These are phyloP conservation scores for Chirona hameri DNA, from an alignment of 2,888 invertebrate species.

Conservation along the genomic window DNA sequence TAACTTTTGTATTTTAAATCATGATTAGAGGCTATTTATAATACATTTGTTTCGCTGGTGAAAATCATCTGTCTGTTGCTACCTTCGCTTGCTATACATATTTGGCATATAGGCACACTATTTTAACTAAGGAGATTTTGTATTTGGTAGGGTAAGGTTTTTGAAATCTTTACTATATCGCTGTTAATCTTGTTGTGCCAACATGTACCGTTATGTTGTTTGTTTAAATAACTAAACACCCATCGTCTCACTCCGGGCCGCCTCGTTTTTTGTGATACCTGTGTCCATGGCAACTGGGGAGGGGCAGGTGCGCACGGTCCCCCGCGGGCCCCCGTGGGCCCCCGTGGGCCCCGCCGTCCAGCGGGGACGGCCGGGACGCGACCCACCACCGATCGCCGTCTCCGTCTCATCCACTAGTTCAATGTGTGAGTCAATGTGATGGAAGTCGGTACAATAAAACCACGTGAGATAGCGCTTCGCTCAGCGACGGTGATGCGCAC, in stretches of 20 bases:
- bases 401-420: conserved; percentile 26
- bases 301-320: neutral
- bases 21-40: conserved; percentile 29
- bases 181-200: conserved; percentile 29
- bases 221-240: conserved; percentile 23
- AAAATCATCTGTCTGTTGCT: conserved; percentile 24
- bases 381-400: neutral
- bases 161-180: conserved; percentile 27
- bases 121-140: conserved; percentile 27
- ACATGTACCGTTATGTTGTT: conserved; percentile 28
- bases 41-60: conserved; percentile 24
- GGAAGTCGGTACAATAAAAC: conserved; percentile 13
- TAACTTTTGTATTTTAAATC: conserved; percentile 28
- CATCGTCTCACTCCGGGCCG: neutral
- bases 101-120: conserved; percentile 27
- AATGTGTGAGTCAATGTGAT: conserved; percentile 29
- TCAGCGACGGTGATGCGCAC: too few species aligned
- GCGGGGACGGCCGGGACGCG: neutral
- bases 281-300: neutral
- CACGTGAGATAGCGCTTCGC: neutral
- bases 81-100: conserved; percentile 25
- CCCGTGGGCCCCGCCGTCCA: neutral
- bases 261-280: conserved; percentile 14
- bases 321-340: neutral
- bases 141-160: conserved; percentile 29